phyloP scores from a whole-genome alignment of 2,888 invertebrate species.

The Ditylenchus weischeri region DNA sequence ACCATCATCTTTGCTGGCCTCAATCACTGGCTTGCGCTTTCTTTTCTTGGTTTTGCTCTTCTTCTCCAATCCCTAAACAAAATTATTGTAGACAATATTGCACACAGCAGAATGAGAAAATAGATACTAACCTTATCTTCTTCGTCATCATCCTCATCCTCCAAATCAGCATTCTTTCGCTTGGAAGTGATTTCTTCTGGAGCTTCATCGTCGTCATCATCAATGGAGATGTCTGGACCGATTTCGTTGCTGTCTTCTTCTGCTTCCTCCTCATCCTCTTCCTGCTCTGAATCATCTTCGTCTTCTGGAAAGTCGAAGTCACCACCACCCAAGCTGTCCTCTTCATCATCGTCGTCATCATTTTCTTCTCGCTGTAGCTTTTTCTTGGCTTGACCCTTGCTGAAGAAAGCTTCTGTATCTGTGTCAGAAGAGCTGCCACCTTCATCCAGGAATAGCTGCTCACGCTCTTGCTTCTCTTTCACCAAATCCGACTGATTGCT shows the following conservation, averaged over 20 bases:
- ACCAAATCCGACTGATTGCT: conserved; percentile 9
- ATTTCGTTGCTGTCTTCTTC: conserved; percentile 1
- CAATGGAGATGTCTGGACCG: not conserved
- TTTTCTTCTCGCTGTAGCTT: not conserved
- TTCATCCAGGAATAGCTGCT: conserved; percentile 5
- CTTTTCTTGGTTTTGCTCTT: conserved; percentile 5
- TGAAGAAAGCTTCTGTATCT: conserved; percentile 7
- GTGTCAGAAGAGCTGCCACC: not conserved
- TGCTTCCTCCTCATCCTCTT: not conserved
- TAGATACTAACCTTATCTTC: not conserved
- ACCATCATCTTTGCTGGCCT: too few species aligned
- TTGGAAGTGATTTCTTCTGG: conserved; percentile 3
- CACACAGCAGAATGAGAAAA: too few species aligned
- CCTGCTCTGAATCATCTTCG: conserved; percentile 1
- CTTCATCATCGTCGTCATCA: not conserved
- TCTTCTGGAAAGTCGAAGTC: not conserved
- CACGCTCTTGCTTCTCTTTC: conserved; percentile 5
- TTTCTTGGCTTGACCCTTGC: too few species aligned
- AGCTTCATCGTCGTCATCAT: not conserved
- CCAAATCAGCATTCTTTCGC: not conserved
- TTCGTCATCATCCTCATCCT: not conserved
- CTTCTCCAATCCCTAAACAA: not conserved
- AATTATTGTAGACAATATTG: too few species aligned
- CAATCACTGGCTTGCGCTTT: not conserved
- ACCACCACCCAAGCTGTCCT: not conserved